These are phyloP conservation scores for Enteromius trimaculatus DNA, from an alignment of 2,797 vertebrate genomes.

Conservation along the genomic window DNA sequence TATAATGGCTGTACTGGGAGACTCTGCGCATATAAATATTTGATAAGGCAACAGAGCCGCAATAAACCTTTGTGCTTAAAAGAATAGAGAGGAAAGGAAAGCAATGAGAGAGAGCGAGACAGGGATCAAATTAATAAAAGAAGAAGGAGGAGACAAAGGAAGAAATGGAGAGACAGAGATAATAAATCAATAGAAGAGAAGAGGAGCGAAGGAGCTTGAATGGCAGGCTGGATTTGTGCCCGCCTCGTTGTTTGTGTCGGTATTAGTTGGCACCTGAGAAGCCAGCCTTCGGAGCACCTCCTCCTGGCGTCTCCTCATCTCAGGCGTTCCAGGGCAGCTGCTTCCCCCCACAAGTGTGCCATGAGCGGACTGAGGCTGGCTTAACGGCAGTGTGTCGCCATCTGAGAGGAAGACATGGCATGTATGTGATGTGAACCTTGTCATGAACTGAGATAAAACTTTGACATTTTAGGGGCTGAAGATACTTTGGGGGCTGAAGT, in stretches of 20 bases:
- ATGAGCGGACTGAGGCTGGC: conserved; percentile 80
- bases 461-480: background rate
- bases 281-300: conserved; percentile 88
- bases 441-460: background rate
- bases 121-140: background rate
- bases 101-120: conserved; percentile 8
- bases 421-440: background rate
- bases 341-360: conserved; percentile 82
- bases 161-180: background rate
- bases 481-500: background rate
- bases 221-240: background rate
- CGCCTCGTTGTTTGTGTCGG: background rate
- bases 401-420: conserved; percentile 69
- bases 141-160: background rate
- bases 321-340: conserved; percentile 94
- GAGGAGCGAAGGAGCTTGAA: conserved; percentile 8
- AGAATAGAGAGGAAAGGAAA: conserved; percentile 23
- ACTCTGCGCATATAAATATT: conserved; percentile 61
- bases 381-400: conserved; percentile 82
- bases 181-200: conserved; percentile 10
- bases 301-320: conserved; percentile 90
- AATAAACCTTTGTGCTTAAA: conserved; percentile 49
- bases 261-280: conserved; percentile 80
- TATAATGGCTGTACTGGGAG: conserved; percentile 51
- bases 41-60: conserved; percentile 48